A percentile compares a stretch with the other conserved stretches of the same genome.
Evolutionary conservation across 2,113 vertebrate species (phyloP).

Genomic region (Butorides virescens): DNA sequence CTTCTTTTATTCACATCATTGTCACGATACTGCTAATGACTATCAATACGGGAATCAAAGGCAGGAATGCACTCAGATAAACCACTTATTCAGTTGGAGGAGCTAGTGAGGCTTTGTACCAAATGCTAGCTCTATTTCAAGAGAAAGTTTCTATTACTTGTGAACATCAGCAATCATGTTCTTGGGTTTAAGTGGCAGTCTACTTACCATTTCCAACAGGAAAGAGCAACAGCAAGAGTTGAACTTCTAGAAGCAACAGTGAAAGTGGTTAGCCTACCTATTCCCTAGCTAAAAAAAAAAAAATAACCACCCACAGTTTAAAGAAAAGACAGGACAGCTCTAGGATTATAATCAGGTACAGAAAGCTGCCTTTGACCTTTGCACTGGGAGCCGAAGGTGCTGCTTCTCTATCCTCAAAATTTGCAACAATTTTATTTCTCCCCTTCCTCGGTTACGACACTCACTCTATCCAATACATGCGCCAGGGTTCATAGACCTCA

Average conservation of each 20-base stretch:
- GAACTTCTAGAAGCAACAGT: not conserved
- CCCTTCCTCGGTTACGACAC: not conserved
- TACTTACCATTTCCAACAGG: not conserved
- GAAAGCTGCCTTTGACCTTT: not conserved
- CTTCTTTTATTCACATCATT: not conserved
- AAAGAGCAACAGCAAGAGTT: not conserved
- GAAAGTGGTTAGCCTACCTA: not conserved
- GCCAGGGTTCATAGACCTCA: not conserved
- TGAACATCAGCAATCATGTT: not conserved
- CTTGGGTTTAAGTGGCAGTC: not conserved
- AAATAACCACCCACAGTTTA: not conserved
- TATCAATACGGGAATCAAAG: not conserved
- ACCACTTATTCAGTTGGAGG: not conserved
- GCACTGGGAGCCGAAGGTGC: not conserved
- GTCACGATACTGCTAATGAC: not conserved
- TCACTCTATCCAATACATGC: fast-evolving
- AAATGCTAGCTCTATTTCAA: not conserved
- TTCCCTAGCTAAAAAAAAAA: not conserved
- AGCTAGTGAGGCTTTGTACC: not conserved
- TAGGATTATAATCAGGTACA: not conserved
- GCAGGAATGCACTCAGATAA: not conserved
- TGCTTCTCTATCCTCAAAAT: not conserved
- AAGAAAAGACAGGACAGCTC: not conserved
- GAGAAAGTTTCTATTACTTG: not conserved
- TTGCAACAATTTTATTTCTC: not conserved